Conservation (phyloP, 1,140 invertebrate genomes). For the Tribolium castaneum region DNA sequence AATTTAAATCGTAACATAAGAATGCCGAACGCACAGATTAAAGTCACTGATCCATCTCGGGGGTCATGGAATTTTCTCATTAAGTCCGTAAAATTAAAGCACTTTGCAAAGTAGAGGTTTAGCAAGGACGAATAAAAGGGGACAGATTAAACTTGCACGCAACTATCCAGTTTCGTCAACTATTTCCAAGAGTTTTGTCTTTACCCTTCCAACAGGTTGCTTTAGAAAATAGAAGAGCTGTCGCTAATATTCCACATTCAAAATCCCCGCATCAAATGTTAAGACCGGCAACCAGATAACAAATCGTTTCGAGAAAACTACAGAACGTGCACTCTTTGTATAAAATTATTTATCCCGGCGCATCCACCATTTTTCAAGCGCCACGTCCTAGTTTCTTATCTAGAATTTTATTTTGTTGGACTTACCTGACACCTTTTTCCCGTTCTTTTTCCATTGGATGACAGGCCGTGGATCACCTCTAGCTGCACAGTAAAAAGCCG, state of each 20-base stretch:
- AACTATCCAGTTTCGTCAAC: slow-evolving; percentile 15
- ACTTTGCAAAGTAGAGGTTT: slow-evolving; percentile 34
- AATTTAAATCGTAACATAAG: slow-evolving; percentile 19
- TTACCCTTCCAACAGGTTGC: slow-evolving; percentile 5
- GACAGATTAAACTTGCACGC: slow-evolving; percentile 16
- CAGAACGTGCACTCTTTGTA: background rate
- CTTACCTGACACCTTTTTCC: slow-evolving; percentile 85
- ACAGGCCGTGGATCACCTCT: slow-evolving; percentile 88
- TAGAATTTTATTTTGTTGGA: slow-evolving; percentile 48
- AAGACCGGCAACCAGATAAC: too few species aligned
- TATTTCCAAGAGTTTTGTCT: slow-evolving; percentile 7
- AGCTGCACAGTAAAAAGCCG: slow-evolving; percentile 95
- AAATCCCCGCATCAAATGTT: too few species aligned
- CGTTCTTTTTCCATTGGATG: slow-evolving; percentile 92
- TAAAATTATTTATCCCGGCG: slow-evolving; percentile 3
- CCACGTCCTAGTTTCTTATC: background rate
- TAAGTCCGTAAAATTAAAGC: slow-evolving; percentile 32
- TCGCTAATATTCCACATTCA: background rate
- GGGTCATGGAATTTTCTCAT: slow-evolving; percentile 33
- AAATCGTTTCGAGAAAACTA: background rate
- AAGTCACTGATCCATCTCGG: slow-evolving; percentile 26
- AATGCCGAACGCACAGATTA: slow-evolving; percentile 7
- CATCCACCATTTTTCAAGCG: background rate
- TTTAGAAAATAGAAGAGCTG: background rate
- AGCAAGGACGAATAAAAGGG: slow-evolving; percentile 14